Evolutionary conservation across 2,888 invertebrate genomes (phyloP).

Genomic region (Euplagia quadripunctaria): DNA sequence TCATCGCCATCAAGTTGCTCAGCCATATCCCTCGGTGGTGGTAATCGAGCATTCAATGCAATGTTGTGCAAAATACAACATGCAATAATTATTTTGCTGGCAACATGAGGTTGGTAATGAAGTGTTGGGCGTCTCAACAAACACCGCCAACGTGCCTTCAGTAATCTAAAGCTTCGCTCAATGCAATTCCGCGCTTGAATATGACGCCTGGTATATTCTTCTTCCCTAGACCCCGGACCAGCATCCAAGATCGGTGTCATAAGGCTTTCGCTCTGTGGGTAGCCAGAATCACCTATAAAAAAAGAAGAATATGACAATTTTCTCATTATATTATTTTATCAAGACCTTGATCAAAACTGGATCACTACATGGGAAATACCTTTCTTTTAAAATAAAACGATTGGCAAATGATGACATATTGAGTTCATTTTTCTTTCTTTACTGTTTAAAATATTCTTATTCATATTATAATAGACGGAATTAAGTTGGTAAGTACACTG

Average conservation of each 20-base stretch:
- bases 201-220: not conserved
- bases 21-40: conserved; percentile 13
- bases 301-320: too few species aligned
- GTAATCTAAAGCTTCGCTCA: not conserved
- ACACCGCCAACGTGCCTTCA: conserved; percentile 19
- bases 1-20: too few species aligned
- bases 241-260: conserved; percentile 26
- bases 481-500: too few species aligned
- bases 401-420: too few species aligned
- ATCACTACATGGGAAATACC: not conserved
- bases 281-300: conserved; percentile 43
- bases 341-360: not conserved
- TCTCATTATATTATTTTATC: not conserved
- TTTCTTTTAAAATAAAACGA: too few species aligned
- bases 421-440: too few species aligned
- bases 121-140: conserved; percentile 40
- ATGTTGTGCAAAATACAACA: conserved; percentile 51
- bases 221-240: not conserved
- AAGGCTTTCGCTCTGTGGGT: conserved; percentile 43
- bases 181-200: not conserved
- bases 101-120: conserved; percentile 43
- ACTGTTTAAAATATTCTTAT: not conserved
- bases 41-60: conserved; percentile 33
- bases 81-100: conserved; percentile 41
- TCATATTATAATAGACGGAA: not conserved